Evolutionary conservation across 2,888 invertebrate genomes (phyloP).

Genomic region (Philhelius pedissequus): DNA sequence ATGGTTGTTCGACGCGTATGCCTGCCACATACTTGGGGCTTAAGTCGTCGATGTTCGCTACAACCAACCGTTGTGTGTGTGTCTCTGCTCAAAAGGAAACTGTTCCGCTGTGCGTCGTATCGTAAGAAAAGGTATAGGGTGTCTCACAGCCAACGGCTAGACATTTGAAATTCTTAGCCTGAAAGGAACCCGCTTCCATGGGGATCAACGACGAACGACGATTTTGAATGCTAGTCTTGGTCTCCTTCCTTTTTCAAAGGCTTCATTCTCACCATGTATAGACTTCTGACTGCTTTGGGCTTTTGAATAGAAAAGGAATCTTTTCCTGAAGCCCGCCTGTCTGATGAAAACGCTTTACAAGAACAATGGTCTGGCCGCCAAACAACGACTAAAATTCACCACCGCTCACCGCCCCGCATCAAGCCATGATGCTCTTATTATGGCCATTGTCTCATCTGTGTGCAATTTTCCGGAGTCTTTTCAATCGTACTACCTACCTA

Average conservation of each 20-base stretch:
- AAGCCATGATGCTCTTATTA: constrained; percentile 43
- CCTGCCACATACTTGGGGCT: constrained; percentile 14
- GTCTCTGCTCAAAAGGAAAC: constrained; percentile 36
- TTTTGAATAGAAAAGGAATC: constrained; percentile 34
- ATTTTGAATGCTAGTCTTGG: not conserved
- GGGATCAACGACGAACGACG: constrained; percentile 22
- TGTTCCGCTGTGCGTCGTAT: too few relatives aligned
- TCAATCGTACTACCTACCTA: constrained; percentile 4
- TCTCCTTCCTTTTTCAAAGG: not conserved
- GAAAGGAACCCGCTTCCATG: constrained; percentile 34
- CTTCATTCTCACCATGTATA: not conserved
- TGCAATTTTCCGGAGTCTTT: not conserved
- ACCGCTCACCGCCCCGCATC: too few relatives aligned
- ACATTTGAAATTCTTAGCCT: constrained; percentile 26
- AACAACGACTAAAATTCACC: constrained; percentile 7
- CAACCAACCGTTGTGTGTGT: constrained; percentile 19
- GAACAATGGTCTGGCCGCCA: constrained; percentile 46
- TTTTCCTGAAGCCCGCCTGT: not conserved
- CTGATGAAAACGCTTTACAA: constrained; percentile 55
- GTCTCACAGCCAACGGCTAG: constrained; percentile 55
- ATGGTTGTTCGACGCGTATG: constrained; percentile 47
- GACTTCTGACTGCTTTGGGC: constrained; percentile 40
- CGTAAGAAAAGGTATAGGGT: too few relatives aligned
- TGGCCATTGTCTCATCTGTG: constrained; percentile 49
- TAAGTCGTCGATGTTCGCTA: constrained; percentile 1